A percentile compares a stretch with the other conserved stretches of the same genome.
Conservation (phyloP, 2,888 invertebrate species). For the Abrostola tripartita region DNA sequence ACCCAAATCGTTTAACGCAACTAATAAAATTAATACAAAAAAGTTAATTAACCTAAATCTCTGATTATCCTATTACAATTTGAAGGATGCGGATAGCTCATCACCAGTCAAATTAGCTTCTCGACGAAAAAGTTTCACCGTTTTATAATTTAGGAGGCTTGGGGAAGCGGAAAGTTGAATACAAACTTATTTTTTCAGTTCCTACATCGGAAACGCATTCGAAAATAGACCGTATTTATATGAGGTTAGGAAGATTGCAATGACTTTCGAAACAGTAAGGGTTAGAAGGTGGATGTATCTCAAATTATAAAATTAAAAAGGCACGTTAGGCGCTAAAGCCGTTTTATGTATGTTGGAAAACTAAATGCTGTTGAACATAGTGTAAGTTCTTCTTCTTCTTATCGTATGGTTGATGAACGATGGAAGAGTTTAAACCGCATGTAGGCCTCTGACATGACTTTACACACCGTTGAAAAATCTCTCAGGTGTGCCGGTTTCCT, state of each 20-base stretch:
- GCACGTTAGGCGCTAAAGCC: conserved; percentile 13
- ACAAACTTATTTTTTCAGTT: conserved; percentile 16
- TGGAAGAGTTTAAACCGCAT: no score
- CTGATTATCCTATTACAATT: conserved; percentile 59
- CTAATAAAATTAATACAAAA: conserved; percentile 4
- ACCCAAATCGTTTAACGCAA: no score
- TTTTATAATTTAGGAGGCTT: conserved; percentile 60
- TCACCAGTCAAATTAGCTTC: conserved; percentile 54
- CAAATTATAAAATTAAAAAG: conserved; percentile 62
- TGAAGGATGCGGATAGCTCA: conserved; percentile 54
- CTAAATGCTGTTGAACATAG: no score
- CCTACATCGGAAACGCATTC: neutral
- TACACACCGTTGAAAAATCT: no score
- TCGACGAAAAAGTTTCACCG: conserved; percentile 53
- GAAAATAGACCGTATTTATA: conserved; percentile 23
- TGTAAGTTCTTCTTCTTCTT: no score
- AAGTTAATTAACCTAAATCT: conserved; percentile 39
- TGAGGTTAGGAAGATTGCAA: conserved; percentile 6
- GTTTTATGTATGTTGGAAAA: conserved; percentile 10
- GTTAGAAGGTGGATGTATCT: conserved; percentile 37
- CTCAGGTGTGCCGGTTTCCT: no score
- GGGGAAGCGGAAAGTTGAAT: conserved; percentile 48
- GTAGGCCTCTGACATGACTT: no score
- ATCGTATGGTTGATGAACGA: no score
- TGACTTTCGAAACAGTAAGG: neutral